Base-by-base conservation (phyloP, 2,888 invertebrate species). In the Rhagonycha lutea region DNA sequence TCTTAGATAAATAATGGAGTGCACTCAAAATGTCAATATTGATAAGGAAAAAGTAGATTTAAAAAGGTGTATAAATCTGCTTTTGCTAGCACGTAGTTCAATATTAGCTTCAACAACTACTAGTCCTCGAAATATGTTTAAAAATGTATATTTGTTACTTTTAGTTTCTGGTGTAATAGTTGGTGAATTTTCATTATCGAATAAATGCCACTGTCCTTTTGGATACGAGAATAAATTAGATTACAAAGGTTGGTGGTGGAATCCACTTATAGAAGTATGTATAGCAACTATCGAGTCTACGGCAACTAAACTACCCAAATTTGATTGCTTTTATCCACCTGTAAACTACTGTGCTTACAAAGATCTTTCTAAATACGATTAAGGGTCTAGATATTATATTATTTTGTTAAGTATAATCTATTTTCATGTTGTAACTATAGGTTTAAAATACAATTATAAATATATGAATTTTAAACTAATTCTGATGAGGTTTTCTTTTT, bases 231-330 rank as follows among this genome's bases (percentile, higher is more conserved):
- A 78, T 60, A 65, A 70, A 60, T 73, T 78, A 60, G 77, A 78
- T 62, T 61, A 61, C 10, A 78, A 75, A 69, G 77, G 77, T 29
- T 78, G 77, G 77, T 78, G 72, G 74, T 78, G 77, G 77, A 75
- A 74, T 75, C 74, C 72, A 63, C 63, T 73, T 63, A 63, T 72
- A 12, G 77, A 78, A 68, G 77, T 78, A 18, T 78, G 77, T 61
- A 12, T 78, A 32, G 77, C 77, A 68, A 73, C 65, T 60, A 78
- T 65, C 4, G 73, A 78, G 70, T 47, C 72, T 14, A 78, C 77
- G 18, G 74, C 77, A 32, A 68, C 61, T 9, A 74, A 73, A 68
- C 47, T 78, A 47, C 77, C 77, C 11, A 78, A 78, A 70, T 78
- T 78, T 70, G 77, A 78, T 65, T 78, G 77, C 32, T 73, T 78